Evolutionary conservation across 2,888 invertebrate species (phyloP).

Genomic region (Nowickia ferox): DNA sequence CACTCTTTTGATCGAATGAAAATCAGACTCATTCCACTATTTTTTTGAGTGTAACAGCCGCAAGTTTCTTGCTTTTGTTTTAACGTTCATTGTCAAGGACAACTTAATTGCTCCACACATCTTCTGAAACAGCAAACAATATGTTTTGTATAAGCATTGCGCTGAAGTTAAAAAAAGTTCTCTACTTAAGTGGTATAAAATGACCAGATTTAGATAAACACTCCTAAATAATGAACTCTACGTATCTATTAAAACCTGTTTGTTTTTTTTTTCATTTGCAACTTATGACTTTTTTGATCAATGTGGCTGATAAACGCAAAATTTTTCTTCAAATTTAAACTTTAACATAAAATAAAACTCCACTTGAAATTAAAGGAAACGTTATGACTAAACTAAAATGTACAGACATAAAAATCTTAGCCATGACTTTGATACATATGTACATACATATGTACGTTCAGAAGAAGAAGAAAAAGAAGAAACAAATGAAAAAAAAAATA

Average conservation of each 20-base stretch:
- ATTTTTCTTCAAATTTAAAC: slow-evolving; percentile 5
- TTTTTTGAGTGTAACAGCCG: slow-evolving; percentile 40
- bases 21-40: neutral
- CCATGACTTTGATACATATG: slow-evolving; percentile 61
- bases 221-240: slow-evolving; percentile 34
- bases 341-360: slow-evolving; percentile 19
- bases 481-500: slow-evolving; percentile 30
- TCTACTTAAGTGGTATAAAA: slow-evolving; percentile 40
- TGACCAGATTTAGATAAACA: slow-evolving; percentile 54
- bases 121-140: neutral
- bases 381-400: slow-evolving; percentile 19
- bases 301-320: slow-evolving; percentile 45
- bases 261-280: slow-evolving; percentile 36
- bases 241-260: slow-evolving; percentile 44
- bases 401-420: slow-evolving; percentile 24
- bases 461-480: neutral
- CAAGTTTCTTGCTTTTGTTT: slow-evolving; percentile 36
- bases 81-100: slow-evolving; percentile 74
- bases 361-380: neutral
- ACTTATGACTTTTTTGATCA: slow-evolving; percentile 47
- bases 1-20: too few species aligned
- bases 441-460: neutral
- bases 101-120: slow-evolving; percentile 67
- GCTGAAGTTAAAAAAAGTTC: slow-evolving; percentile 46
- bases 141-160: neutral